Conservation (phyloP, 2,113 vertebrate species). For the Hymenochirus boettgeri region DNA sequence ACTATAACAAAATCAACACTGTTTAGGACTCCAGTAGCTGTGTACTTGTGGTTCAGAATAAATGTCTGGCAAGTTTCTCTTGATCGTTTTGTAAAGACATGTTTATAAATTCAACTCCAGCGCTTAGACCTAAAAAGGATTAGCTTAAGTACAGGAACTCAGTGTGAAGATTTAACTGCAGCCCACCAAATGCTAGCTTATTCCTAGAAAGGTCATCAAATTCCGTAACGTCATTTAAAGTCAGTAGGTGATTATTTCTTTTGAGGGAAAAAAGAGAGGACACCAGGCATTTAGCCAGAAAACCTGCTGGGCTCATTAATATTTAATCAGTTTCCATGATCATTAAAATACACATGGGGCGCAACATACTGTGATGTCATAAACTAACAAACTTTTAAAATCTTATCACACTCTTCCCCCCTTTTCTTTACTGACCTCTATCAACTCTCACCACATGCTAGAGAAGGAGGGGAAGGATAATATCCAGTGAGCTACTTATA, state of each 20-base stretch:
- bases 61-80: too few relatives aligned
- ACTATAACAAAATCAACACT: too few relatives aligned
- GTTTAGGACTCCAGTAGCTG: too few relatives aligned
- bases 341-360: constrained; percentile 3
- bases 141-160: neutral
- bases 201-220: neutral
- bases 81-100: too few relatives aligned
- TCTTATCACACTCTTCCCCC: neutral
- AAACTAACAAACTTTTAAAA: constrained; percentile 25
- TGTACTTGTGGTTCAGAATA: too few relatives aligned
- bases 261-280: neutral
- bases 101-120: too few relatives aligned
- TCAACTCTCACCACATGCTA: neutral
- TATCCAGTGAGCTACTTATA: neutral
- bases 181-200: neutral
- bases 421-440: neutral
- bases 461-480: neutral
- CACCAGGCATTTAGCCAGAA: neutral
- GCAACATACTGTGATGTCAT: neutral
- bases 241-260: neutral
- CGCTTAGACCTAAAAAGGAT: neutral
- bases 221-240: constrained; percentile 3
- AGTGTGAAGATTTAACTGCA: neutral
- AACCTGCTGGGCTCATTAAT: neutral
- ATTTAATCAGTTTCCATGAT: neutral